phyloP scores from a whole-genome alignment of 2,113 vertebrate genomes.

The Cariama cristata region DNA sequence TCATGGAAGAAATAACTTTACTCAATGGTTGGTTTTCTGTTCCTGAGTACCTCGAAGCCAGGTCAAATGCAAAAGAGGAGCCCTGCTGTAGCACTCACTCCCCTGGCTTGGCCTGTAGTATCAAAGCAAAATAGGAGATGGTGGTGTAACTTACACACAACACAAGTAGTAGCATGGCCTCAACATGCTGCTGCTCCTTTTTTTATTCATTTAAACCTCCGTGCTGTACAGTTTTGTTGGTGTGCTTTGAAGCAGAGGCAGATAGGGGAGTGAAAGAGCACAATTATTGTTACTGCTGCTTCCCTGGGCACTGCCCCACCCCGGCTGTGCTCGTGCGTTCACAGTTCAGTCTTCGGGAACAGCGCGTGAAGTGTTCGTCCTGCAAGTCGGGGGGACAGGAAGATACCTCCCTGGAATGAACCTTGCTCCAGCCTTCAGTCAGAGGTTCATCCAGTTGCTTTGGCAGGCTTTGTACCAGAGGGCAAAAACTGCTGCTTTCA shows the following conservation, averaged over 20 bases:
- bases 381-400: not conserved
- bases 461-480: not conserved
- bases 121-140: rapidly evolving
- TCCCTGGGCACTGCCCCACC: rapidly evolving
- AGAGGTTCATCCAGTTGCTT: not conserved
- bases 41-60: not conserved
- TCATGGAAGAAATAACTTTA: not conserved
- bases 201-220: not conserved
- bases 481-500: not conserved
- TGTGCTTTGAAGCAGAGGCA: not conserved
- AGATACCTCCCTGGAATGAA: too few relatives aligned
- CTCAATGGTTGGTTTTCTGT: not conserved
- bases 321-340: rapidly evolving
- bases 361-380: not conserved
- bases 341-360: not conserved
- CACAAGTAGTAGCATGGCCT: rapidly evolving
- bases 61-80: not conserved
- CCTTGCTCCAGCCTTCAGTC: not conserved
- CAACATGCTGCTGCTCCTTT: not conserved
- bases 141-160: rapidly evolving
- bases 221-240: not conserved
- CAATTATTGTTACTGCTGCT: rapidly evolving
- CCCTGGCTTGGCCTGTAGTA: not conserved
- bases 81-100: rapidly evolving
- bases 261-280: rapidly evolving